Conservation (phyloP, 2,113 vertebrate species). For the Agelaius phoeniceus region DNA sequence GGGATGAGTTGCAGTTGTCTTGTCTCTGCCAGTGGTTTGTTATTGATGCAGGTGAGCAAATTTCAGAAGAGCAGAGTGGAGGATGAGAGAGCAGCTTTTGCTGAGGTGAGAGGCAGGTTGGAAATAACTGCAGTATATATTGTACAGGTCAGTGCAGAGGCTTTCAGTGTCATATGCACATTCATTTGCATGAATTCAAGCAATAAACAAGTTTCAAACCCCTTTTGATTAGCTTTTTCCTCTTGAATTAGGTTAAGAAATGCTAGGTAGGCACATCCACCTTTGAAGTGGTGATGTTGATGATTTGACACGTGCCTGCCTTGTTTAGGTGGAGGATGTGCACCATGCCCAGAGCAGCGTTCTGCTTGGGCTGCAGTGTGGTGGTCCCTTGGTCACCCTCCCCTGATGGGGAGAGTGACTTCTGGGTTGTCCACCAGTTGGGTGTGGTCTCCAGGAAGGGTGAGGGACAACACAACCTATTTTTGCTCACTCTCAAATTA, state of each 20-base stretch:
- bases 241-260: background rate
- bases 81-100: background rate
- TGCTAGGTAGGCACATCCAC: background rate
- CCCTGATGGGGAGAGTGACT: background rate
- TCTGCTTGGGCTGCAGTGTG: background rate
- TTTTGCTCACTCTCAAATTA: conserved; percentile 51
- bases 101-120: background rate
- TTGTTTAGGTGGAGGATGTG: background rate
- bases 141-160: background rate
- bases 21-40: background rate
- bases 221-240: background rate
- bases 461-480: background rate
- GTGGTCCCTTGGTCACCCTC: rapidly evolving
- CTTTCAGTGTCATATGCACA: background rate
- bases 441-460: background rate
- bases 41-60: background rate
- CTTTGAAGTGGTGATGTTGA: background rate
- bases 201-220: background rate
- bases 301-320: background rate
- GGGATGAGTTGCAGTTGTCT: background rate
- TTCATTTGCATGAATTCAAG: background rate
- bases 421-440: background rate
- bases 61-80: background rate
- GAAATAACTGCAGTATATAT: background rate
- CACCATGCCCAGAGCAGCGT: rapidly evolving